Evolutionary conservation across 2,113 vertebrate genomes (phyloP).

Genomic region (Oxyura jamaicensis): DNA sequence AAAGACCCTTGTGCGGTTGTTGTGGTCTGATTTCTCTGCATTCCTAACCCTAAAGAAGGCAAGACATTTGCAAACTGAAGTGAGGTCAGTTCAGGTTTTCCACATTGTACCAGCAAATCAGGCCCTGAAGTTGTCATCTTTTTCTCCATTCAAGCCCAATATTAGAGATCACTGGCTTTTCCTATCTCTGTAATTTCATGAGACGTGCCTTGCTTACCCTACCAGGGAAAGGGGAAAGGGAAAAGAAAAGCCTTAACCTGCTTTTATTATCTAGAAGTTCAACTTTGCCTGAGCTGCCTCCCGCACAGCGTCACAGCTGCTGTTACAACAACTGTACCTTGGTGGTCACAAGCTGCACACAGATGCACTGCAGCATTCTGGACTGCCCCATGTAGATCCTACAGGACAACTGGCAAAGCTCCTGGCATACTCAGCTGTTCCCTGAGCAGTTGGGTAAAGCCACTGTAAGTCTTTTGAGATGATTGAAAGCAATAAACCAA

Average conservation of each 20-base stretch:
- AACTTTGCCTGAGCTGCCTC: neutral
- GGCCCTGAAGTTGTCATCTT: neutral
- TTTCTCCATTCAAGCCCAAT: neutral
- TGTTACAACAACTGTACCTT: neutral
- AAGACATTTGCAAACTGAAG: neutral
- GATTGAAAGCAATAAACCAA: neutral
- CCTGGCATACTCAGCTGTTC: conserved; percentile 55
- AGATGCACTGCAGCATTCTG: neutral
- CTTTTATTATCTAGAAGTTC: neutral
- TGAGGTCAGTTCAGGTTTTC: neutral
- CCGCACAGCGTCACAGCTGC: conserved; percentile 31
- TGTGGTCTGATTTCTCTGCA: neutral
- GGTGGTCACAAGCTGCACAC: neutral
- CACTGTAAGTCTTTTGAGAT: neutral
- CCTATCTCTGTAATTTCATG: neutral
- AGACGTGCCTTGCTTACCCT: neutral
- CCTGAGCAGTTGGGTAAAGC: conserved; percentile 49
- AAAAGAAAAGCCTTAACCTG: neutral
- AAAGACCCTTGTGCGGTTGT: neutral
- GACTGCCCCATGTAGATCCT: neutral
- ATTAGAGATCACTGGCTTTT: neutral
- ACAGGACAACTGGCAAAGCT: conserved; percentile 50
- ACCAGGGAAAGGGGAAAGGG: neutral
- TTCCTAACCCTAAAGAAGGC: neutral
- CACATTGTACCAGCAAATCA: neutral